Base-by-base conservation (phyloP, 2,113 vertebrate species). In the Leptocoma aspasia region DNA sequence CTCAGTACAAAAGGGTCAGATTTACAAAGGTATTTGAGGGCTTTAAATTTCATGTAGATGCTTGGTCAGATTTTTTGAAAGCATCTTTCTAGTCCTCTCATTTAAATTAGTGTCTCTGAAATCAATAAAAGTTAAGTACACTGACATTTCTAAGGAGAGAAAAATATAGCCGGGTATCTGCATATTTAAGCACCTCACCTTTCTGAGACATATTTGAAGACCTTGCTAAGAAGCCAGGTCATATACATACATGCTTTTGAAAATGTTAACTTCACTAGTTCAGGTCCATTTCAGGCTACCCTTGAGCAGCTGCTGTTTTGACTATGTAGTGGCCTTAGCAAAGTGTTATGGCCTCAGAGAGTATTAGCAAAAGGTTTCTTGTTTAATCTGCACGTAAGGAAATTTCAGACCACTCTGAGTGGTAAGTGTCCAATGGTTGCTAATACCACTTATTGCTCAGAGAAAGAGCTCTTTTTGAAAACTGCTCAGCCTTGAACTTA, bases 81-180 rank as follows among this genome's bases (percentile, higher is more conserved):
- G 22, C 54, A 22, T 35, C 26, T 69, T 82, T 7, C 24, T 87
- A 54, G 63, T 76, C 21, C 22, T 44, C n/a, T 68, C 20, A 42
- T 27, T 82, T 61, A 86, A 86, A 89, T 86, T 79, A 91, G 53
- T 76, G 39, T 69, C 8, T 44, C 37, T 88, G 42, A 77, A 87
- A 91, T 82, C 70, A 88, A 82, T 92, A 78, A 39, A 94, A 82
- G 57, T 89, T 78, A 92, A 90, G 53, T 89, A 75, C 42, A 73
- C 10, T 89, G 81, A 84, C 47, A 91, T 87, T 91, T 96, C 56
- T 69, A 35, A 35, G 6, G 15, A 5, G 19, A 10, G 8, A 3
- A 23, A 22, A 68, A 37, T 44, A 66, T 26, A 70, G 7, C 13
- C 1, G 2, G 10, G 15, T 75, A 70, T 70, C 68, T 70, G 35